phyloP scores from a whole-genome alignment of 2,113 vertebrate species.

The Haliaeetus leucogaster region DNA sequence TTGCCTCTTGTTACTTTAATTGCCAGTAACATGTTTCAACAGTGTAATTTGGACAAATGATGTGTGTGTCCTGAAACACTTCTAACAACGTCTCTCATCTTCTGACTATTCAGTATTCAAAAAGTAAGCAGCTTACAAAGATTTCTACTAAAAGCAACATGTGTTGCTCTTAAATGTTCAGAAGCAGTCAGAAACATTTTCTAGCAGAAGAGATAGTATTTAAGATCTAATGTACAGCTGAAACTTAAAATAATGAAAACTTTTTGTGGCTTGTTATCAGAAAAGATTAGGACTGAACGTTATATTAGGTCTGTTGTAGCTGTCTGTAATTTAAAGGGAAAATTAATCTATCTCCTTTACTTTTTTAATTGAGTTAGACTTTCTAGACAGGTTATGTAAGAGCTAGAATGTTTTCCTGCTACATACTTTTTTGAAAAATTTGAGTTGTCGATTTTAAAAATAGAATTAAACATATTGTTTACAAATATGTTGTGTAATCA shows the following conservation, averaged over 20 bases:
- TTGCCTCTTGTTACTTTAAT: too few relatives aligned
- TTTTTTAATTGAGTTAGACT: background rate
- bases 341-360: background rate
- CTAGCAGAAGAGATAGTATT: background rate
- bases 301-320: background rate
- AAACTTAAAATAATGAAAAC: background rate
- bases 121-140: background rate
- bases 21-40: too few relatives aligned
- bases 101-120: background rate
- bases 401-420: background rate
- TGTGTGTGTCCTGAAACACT: background rate
- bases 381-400: background rate
- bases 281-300: background rate
- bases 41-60: background rate
- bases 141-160: background rate
- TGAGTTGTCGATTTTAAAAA: background rate
- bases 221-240: background rate
- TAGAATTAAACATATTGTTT: background rate
- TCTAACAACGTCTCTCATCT: background rate
- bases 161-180: background rate
- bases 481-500: background rate
- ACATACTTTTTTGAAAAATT: background rate
- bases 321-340: background rate
- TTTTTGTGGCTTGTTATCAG: background rate
- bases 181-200: background rate